phyloP scores from a whole-genome alignment of 2,888 invertebrate genomes.

The Amiota mariae region DNA sequence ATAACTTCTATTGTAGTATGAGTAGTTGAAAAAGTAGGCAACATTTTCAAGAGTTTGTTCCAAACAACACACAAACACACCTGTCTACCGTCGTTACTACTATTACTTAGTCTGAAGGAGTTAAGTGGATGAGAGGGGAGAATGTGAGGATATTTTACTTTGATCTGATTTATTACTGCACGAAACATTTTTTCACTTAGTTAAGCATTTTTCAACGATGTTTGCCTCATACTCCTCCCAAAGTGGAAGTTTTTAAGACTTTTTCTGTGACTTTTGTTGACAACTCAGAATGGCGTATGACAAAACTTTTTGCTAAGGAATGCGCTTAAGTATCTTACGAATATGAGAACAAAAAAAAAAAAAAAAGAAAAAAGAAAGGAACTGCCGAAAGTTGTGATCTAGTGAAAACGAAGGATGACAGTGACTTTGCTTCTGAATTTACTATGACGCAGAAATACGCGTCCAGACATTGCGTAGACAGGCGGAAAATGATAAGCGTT shows the following conservation, averaged over 20 bases:
- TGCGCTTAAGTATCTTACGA: slow-evolving; percentile 5
- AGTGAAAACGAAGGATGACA: not conserved
- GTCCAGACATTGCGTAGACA: slow-evolving; percentile 16
- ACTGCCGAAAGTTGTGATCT: not conserved
- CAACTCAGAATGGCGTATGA: slow-evolving; percentile 48
- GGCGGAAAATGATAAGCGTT: slow-evolving; percentile 7
- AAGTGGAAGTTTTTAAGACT: slow-evolving; percentile 63
- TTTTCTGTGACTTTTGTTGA: slow-evolving; percentile 62
- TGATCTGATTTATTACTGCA: slow-evolving; percentile 52
- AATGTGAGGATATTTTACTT: slow-evolving; percentile 41
- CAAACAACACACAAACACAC: too few relatives aligned
- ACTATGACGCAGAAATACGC: not conserved
- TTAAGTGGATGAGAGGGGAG: slow-evolving; percentile 28
- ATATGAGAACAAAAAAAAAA: slow-evolving; percentile 2
- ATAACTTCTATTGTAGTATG: not conserved
- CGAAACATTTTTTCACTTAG: slow-evolving; percentile 27
- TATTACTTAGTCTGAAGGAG: not conserved
- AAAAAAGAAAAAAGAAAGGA: not conserved
- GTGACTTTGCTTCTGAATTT: not conserved
- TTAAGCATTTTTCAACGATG: not conserved
- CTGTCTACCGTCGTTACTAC: too few relatives aligned
- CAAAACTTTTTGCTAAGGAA: not conserved
- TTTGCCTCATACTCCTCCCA: not conserved
- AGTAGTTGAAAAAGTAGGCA: not conserved
- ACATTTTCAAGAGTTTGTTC: too few relatives aligned